Evolutionary conservation across 2,797 vertebrate genomes (phyloP), one percentile per base, ranked within the genome.

Genomic region (Coccyzus lansbergi): DNA sequence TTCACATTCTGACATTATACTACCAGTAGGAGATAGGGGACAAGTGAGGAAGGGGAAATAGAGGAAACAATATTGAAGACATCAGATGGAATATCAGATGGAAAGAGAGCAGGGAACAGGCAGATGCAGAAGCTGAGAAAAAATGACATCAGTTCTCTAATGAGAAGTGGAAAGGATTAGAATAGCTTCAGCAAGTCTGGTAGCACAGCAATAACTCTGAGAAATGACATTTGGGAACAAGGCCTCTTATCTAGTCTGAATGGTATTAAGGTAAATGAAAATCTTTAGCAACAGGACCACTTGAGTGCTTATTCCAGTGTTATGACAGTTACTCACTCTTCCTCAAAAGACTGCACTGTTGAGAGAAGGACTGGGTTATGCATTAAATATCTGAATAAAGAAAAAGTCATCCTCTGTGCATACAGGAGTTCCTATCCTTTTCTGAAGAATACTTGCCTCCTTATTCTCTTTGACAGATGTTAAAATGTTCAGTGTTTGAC

Each of bases 211-310:
- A 58, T 83, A 93, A 85, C 72, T 93, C 80, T 80, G 68, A 88
- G 76, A 96, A 96, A 92, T 95, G 93, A 93, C 85, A 63, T 86
- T 86, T 95, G 92, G 90, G 92, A 97, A 83, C 94, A 96, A 95
- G 74, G 33, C 60, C 86, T 96, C 40, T 2, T 75, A 69, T 84
- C 60, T 79, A 84, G 87, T 94, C 83, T 90, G 93, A 67, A 92
- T 90, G 88, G 71, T 91, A 94, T 83, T 52, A 88, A 83, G 86
- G n/a, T 92, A 96, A 96, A 95, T 90, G 88, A 88, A 94, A 97
- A 94, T 90, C 91, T 94, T 95, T 90, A 88, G 49, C 29, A 93
- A 76, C 33, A 86, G 26, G 56, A 82, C 28, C 52, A 53, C 42
- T 86, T 84, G 70, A 95, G 74, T 77, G 88, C 85, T 86, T 71